Conservation (phyloP, 2,888 invertebrate genomes). For the Tanypteryx hageni region DNA sequence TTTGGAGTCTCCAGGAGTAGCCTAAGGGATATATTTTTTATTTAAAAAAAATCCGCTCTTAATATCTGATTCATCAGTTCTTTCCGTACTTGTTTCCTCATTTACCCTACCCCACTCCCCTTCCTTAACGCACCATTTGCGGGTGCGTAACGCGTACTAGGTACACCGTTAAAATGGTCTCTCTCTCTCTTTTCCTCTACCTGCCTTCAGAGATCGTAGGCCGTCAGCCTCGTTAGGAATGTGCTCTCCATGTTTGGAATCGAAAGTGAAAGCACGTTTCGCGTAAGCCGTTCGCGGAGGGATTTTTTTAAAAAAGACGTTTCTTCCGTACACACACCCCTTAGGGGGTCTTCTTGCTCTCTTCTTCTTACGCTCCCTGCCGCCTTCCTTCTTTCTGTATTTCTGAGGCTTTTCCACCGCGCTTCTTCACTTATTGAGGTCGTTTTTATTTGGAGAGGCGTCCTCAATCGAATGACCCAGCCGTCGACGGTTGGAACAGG, state of each 20-base stretch:
- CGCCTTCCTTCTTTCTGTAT: background rate
- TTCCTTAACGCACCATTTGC: background rate
- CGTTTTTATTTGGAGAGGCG: conserved; percentile 29
- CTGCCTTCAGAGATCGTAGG: background rate
- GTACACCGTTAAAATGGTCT: conserved; percentile 31
- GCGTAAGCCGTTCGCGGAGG: background rate
- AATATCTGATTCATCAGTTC: too few species aligned
- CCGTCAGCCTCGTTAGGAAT: conserved; percentile 34
- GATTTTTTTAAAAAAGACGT: background rate
- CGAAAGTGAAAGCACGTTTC: conserved; percentile 46
- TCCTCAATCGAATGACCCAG: conserved; percentile 39
- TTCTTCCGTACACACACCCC: background rate
- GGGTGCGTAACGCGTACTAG: background rate
- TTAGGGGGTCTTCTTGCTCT: background rate
- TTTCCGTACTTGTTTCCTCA: too few species aligned
- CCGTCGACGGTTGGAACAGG: background rate
- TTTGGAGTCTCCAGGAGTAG: too few species aligned
- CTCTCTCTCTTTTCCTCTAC: background rate
- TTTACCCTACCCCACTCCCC: background rate
- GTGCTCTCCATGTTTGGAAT: conserved; percentile 40
- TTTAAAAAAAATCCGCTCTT: too few species aligned
- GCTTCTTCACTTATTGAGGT: conserved; percentile 15
- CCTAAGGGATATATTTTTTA: too few species aligned
- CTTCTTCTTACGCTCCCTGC: background rate
- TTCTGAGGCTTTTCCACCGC: background rate